Conservation (phyloP, 30 jellyfish, hydroid and myxozoan species). For the Phacellophora camtschatica region DNA sequence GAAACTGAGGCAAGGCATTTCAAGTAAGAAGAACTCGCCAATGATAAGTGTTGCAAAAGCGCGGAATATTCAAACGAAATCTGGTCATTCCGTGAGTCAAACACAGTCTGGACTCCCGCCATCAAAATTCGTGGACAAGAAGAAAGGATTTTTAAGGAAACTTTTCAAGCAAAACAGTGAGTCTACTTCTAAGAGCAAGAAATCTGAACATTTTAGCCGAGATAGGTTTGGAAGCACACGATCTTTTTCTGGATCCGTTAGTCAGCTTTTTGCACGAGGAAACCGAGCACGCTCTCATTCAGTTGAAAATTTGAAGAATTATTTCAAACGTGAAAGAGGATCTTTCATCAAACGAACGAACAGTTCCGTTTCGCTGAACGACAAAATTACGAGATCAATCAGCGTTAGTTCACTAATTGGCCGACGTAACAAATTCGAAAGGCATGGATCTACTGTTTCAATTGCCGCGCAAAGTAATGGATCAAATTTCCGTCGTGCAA, state of each 20-base stretch:
- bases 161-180: conserved; percentile 27
- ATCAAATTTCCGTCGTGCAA: conserved; percentile 66
- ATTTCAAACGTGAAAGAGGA: conserved; percentile 34
- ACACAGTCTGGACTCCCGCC: conserved; percentile 12
- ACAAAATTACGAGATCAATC: conserved; percentile 41
- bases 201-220: conserved; percentile 41
- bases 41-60: background rate
- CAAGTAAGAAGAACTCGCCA: conserved; percentile 11
- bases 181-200: background rate
- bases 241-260: conserved; percentile 57
- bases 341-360: conserved; percentile 27
- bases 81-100: background rate
- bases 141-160: conserved; percentile 18
- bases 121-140: conserved; percentile 41
- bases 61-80: background rate
- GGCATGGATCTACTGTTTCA: conserved; percentile 45
- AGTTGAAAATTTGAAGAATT: conserved; percentile 48
- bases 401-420: conserved; percentile 53
- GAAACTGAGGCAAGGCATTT: conserved; percentile 39
- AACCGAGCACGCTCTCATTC: conserved; percentile 74
- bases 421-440: conserved; percentile 25
- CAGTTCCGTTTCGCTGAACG: conserved; percentile 43
- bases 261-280: conserved; percentile 50
- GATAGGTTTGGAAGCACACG: conserved; percentile 61
- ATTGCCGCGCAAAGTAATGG: conserved; percentile 31